Evolutionary conservation across 2,797 vertebrate species (phyloP).

Genomic region (Trichosurus vulpecula): DNA sequence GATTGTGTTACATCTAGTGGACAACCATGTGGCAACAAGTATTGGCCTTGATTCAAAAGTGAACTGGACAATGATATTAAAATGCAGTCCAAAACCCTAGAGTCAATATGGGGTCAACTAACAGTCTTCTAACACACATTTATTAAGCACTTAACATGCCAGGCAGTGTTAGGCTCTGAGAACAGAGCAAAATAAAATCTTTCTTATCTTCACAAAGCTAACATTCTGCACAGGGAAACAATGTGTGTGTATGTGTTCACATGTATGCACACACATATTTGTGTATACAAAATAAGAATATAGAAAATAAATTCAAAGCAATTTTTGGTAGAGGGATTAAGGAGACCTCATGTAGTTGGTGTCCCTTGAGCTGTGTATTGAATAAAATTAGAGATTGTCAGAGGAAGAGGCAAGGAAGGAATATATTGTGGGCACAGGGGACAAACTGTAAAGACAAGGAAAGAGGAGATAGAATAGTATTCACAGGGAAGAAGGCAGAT

Average conservation of each 20-base stretch:
- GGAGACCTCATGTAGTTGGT: background rate
- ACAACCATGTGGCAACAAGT: background rate
- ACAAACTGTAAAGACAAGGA: background rate
- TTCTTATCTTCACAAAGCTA: background rate
- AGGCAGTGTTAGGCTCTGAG: background rate
- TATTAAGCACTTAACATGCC: background rate
- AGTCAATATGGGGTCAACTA: background rate
- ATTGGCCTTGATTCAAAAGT: background rate
- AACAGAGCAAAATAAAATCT: background rate
- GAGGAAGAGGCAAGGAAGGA: background rate
- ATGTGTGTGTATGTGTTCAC: too few species aligned
- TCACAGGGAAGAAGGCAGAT: background rate
- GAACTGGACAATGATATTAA: background rate
- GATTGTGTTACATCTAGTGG: background rate
- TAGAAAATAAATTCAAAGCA: background rate
- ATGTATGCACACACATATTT: background rate
- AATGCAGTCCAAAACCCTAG: background rate
- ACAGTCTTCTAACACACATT: background rate
- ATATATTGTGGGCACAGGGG: background rate
- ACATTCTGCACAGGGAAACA: background rate
- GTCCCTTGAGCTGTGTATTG: background rate
- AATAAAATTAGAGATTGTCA: background rate
- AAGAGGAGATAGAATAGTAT: background rate
- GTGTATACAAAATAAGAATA: background rate
- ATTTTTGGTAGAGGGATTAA: background rate